Conservation (phyloP, 2,888 invertebrate genomes). For the Drosophila limbata region DNA sequence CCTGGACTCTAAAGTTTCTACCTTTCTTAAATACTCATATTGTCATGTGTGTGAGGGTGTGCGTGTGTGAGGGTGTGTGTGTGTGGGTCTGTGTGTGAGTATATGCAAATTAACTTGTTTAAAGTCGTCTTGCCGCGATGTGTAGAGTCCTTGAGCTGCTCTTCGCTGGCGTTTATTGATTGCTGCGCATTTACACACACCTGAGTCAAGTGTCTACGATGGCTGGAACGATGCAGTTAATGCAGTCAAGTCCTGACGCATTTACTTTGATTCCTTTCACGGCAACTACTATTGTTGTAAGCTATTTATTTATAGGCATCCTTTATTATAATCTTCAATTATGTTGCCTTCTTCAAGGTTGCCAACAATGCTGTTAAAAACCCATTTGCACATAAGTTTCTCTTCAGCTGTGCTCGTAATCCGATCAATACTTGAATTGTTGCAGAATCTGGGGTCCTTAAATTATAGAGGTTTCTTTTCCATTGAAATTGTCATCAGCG, state of each 20-base stretch:
- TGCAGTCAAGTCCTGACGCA: slow-evolving; percentile 29
- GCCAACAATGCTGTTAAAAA: slow-evolving; percentile 21
- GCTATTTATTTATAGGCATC: slow-evolving; percentile 10
- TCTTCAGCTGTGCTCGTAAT: slow-evolving; percentile 1
- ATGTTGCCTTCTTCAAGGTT: slow-evolving; percentile 16
- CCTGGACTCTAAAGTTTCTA: background rate
- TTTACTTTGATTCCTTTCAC: background rate
- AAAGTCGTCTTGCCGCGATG: slow-evolving; percentile 31
- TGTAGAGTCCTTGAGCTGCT: slow-evolving; percentile 54
- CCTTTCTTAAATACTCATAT: background rate
- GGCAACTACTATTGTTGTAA: background rate
- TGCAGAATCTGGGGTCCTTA: background rate
- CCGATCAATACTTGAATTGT: slow-evolving; percentile 1
- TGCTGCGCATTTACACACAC: slow-evolving; percentile 29
- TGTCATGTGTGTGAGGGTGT: slow-evolving; percentile 43
- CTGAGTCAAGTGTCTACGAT: slow-evolving; percentile 16
- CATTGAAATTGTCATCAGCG: slow-evolving; percentile 20
- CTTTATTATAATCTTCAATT: slow-evolving; percentile 23
- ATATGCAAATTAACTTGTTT: slow-evolving; percentile 66
- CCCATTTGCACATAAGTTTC: slow-evolving; percentile 16
- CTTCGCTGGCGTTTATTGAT: slow-evolving; percentile 62
- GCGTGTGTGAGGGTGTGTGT: too few species aligned
- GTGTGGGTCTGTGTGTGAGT: background rate
- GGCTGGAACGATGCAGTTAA: slow-evolving; percentile 24
- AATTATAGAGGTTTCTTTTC: background rate